Percentiles rank a stretch among this genome's conserved stretches.
phyloP scores from a whole-genome alignment of 2,797 vertebrate genomes.

The Notolabrus celidotus region DNA sequence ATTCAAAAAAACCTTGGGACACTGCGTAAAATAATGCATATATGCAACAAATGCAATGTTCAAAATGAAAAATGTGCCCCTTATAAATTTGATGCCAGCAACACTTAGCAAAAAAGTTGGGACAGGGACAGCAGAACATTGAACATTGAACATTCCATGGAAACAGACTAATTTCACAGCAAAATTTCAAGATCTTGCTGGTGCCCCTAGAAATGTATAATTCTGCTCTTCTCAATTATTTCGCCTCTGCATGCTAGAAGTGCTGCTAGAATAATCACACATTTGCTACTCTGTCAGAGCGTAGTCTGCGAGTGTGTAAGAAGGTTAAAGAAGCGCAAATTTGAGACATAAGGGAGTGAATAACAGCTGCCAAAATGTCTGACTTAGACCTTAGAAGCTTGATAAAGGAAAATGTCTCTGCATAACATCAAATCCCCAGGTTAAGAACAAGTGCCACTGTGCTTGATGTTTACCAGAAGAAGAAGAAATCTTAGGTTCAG shows the following conservation, averaged over 20 bases:
- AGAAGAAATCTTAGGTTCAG: conserved; percentile 31
- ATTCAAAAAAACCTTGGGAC: no score
- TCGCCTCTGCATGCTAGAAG: conserved; percentile 19
- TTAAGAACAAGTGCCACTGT: neutral
- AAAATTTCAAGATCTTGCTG: neutral
- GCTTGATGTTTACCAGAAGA: conserved; percentile 20
- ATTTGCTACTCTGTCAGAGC: conserved; percentile 30
- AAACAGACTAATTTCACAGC: neutral
- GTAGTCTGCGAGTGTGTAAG: conserved; percentile 3
- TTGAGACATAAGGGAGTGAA: conserved; percentile 15
- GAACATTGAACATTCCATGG: neutral
- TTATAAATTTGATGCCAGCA: no score
- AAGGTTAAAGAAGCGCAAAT: conserved; percentile 33
- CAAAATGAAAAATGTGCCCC: no score
- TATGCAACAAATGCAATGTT: no score
- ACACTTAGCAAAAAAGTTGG: no score
- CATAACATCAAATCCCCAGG: conserved; percentile 21
- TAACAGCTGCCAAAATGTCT: conserved; percentile 45
- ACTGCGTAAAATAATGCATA: no score
- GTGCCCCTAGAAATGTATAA: neutral
- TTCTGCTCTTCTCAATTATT: neutral
- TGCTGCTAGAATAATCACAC: conserved; percentile 23
- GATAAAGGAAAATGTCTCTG: conserved; percentile 24
- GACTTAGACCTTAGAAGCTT: conserved; percentile 28
- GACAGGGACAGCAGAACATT: no score